Conservation (phyloP, 2,888 invertebrate species). For the Cybosia mesomella region DNA sequence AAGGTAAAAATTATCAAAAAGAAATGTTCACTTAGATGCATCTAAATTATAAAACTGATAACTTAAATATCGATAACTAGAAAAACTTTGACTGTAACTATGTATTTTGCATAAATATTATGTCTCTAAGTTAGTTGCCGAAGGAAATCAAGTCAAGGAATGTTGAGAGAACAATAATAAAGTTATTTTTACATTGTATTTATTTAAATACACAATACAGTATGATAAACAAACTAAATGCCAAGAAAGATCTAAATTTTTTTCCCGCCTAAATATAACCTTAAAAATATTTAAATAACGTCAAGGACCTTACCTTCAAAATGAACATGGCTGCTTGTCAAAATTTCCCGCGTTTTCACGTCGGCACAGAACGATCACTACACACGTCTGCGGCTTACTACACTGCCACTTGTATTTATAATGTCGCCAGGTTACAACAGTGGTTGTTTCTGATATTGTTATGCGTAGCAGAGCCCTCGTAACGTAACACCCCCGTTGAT, state of each 20-base stretch:
- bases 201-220: neutral
- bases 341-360: slow-evolving; percentile 77
- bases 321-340: slow-evolving; percentile 78
- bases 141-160: slow-evolving; percentile 17
- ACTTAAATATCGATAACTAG: neutral
- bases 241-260: neutral
- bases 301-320: slow-evolving; percentile 78
- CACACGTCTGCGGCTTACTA: slow-evolving; percentile 71
- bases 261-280: slow-evolving; percentile 12
- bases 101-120: neutral
- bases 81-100: neutral
- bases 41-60: neutral
- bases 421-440: slow-evolving; percentile 80
- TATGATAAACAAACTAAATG: neutral
- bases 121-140: neutral
- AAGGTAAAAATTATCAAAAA: no score
- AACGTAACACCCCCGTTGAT: slow-evolving; percentile 70
- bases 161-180: neutral
- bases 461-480: slow-evolving; percentile 78
- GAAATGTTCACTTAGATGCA: neutral
- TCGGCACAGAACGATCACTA: slow-evolving; percentile 66
- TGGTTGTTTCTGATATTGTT: slow-evolving; percentile 71
- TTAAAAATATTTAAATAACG: slow-evolving; percentile 1
- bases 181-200: neutral
- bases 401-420: slow-evolving; percentile 81